These are phyloP conservation scores for Astatotilapia flaviijosephi DNA, from an alignment of 2,113 vertebrate species.

Conservation along the genomic window DNA sequence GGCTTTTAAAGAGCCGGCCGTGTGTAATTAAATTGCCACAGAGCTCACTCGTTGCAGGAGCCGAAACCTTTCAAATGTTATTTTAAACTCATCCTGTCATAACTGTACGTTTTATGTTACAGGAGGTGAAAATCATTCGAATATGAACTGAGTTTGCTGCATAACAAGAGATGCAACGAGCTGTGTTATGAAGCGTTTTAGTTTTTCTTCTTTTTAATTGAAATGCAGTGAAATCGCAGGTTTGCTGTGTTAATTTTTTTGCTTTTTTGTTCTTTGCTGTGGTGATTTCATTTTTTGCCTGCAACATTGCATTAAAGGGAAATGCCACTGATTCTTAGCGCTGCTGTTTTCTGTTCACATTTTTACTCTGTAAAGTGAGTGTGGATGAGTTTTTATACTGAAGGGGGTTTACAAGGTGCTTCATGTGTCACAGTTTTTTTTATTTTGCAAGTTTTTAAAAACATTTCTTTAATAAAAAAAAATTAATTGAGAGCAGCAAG, in stretches of 20 bases:
- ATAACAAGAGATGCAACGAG: not conserved
- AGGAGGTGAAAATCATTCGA: not conserved
- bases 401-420: not conserved
- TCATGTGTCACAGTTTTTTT: not conserved
- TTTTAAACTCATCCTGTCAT: not conserved
- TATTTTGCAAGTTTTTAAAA: not conserved
- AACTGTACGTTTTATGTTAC: not conserved
- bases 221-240: fast-evolving
- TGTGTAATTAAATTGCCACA: not conserved
- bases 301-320: not conserved
- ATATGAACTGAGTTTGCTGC: not conserved
- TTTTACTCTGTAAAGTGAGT: fast-evolving
- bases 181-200: fast-evolving
- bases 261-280: not conserved
- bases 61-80: not conserved
- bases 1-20: not conserved
- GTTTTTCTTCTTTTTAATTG: not conserved
- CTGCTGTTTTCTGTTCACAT: not conserved
- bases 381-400: not conserved
- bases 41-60: not conserved
- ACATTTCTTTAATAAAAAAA: not conserved
- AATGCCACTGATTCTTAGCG: not conserved
- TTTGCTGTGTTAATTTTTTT: not conserved
- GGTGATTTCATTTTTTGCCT: not conserved
- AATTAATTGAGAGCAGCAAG: not conserved